Percentiles rank a stretch among this genome's conserved stretches.
These are phyloP conservation scores for Cynocephalus volans DNA, from an alignment of 2,113 vertebrate genomes.

Conservation along the genomic window DNA sequence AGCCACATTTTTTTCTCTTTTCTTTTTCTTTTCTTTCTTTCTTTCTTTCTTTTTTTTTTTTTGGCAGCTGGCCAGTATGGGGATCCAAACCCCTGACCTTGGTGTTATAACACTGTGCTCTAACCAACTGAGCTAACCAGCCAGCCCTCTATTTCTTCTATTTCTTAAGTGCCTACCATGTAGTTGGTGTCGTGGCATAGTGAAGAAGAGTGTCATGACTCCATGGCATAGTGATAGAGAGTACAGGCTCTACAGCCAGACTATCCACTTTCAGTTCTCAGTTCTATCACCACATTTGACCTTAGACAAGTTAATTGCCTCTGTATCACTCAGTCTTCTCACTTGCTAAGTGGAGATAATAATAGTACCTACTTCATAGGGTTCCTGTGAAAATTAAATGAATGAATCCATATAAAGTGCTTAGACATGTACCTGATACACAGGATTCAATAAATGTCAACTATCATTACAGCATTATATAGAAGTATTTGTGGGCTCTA, in stretches of 20 bases:
- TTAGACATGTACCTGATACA: slow-evolving; percentile 39
- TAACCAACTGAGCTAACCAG: too few species aligned
- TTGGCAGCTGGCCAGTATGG: too few species aligned
- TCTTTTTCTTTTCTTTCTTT: too few species aligned
- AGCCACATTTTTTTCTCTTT: background rate
- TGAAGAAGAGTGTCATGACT: background rate
- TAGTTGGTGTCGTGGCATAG: background rate
- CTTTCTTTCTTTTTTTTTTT: too few species aligned
- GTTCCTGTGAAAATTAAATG: slow-evolving; percentile 11
- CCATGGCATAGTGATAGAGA: background rate
- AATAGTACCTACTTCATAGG: background rate
- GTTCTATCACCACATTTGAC: background rate
- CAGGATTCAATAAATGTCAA: slow-evolving; percentile 14
- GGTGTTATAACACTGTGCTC: too few species aligned
- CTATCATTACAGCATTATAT: background rate
- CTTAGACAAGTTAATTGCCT: background rate
- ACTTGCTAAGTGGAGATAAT: slow-evolving; percentile 6
- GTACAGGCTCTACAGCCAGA: background rate
- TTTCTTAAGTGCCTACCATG: background rate
- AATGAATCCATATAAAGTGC: slow-evolving; percentile 34
- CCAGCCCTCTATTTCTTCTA: background rate
- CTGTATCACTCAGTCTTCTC: background rate
- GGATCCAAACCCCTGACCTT: too few species aligned
- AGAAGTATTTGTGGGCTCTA: slow-evolving; percentile 23
- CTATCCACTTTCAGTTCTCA: background rate